Conservation (phyloP, 2,113 vertebrate species). For the Chaetorhynchus papuensis region DNA sequence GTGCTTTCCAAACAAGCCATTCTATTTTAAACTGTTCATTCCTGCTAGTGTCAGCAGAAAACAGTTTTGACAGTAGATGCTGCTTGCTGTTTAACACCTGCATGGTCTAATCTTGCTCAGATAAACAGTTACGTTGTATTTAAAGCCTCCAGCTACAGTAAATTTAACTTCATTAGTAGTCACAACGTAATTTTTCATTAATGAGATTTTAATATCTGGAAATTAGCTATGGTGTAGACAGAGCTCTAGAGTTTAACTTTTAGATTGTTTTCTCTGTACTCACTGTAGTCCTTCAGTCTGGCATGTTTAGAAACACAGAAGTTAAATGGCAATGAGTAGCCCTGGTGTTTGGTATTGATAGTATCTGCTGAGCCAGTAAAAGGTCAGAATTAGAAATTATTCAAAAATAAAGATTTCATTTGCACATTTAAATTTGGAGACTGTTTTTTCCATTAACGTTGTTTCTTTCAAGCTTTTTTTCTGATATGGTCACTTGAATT, state of each 20-base stretch:
- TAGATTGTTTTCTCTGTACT: neutral
- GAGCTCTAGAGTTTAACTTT: neutral
- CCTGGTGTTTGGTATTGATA: neutral
- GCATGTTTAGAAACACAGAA: neutral
- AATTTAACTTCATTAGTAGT: neutral
- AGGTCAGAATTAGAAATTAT: neutral
- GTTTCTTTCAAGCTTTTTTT: neutral
- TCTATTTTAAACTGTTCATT: neutral
- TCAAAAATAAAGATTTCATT: neutral
- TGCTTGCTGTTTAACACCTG: neutral
- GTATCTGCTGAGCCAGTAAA: neutral
- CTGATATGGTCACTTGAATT: neutral
- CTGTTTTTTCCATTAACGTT: neutral
- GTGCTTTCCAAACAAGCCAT: neutral
- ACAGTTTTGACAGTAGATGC: fast-evolving
- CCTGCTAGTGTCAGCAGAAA: neutral
- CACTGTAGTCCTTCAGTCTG: neutral
- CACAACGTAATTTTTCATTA: neutral
- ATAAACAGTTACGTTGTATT: neutral
- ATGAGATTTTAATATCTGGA: neutral
- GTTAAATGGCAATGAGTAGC: neutral
- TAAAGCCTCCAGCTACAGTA: neutral
- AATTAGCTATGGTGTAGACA: neutral
- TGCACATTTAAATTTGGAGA: neutral
- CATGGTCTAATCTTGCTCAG: neutral